These are phyloP conservation scores for Phyllopteryx taeniolatus DNA, from an alignment of 2,113 vertebrate species.

Conservation along the genomic window DNA sequence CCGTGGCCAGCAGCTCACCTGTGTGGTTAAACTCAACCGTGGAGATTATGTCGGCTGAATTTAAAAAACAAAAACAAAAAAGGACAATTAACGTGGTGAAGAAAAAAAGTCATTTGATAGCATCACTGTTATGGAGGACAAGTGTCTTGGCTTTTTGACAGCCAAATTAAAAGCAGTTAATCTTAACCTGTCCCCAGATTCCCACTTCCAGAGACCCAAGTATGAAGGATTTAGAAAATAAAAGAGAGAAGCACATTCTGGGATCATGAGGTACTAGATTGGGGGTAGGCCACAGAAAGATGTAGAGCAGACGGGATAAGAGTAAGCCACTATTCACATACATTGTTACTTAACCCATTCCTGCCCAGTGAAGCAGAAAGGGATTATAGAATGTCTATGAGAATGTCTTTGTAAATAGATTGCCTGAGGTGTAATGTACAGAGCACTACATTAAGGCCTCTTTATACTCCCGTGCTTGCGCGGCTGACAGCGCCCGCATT, in stretches of 20 bases:
- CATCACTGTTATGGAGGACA: neutral
- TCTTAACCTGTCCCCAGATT: neutral
- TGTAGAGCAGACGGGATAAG: conserved; percentile 39
- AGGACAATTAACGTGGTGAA: neutral
- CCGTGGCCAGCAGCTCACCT: conserved; percentile 96
- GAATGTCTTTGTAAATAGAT: conserved; percentile 39
- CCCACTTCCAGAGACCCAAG: neutral
- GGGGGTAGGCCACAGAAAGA: conserved; percentile 16
- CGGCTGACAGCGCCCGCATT: no score
- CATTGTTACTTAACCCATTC: conserved; percentile 54
- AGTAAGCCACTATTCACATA: conserved; percentile 50
- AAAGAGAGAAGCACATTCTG: neutral
- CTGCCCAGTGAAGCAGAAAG: conserved; percentile 57
- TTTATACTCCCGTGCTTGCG: no score
- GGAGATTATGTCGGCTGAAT: conserved; percentile 96
- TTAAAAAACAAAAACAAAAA: conserved; percentile 21
- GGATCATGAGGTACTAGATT: conserved; percentile 10
- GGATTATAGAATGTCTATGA: conserved; percentile 23
- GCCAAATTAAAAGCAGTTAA: neutral
- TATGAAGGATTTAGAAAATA: neutral
- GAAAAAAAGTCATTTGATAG: neutral
- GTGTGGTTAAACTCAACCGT: conserved; percentile 99
- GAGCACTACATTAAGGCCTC: neutral
- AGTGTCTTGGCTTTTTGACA: neutral
- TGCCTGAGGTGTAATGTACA: conserved; percentile 32